Base-by-base conservation (phyloP, 1,140 invertebrate genomes). In the Cyclina sinensis region DNA sequence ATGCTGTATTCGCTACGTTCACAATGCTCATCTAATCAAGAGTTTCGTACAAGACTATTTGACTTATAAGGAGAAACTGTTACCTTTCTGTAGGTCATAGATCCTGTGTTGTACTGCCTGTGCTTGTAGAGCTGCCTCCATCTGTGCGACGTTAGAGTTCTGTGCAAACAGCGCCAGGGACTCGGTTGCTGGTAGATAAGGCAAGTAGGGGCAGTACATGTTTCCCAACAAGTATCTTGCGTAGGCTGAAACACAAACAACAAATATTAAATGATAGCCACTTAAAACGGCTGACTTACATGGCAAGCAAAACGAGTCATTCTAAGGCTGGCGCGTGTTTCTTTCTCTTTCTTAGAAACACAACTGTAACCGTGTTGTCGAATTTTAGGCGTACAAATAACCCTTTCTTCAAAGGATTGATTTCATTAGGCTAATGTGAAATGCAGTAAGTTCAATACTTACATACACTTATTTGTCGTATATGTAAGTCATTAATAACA, bases 1-100 rank as follows among this genome's bases (percentile, higher is more conserved):
- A n/a, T n/a, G n/a, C n/a, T n/a, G n/a, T n/a, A n/a, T n/a, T n/a
- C n/a, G n/a, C n/a, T n/a, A n/a, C n/a, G n/a, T n/a, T n/a, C n/a
- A n/a, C n/a, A n/a, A n/a, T n/a, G n/a, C n/a, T n/a, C n/a, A n/a
- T n/a, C n/a, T n/a, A n/a, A n/a, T n/a, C n/a, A n/a, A n/a, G n/a
- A n/a, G n/a, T n/a, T n/a, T n/a, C n/a, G n/a, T n/a, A n/a, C n/a
- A n/a, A n/a, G n/a, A n/a, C n/a, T n/a, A n/a, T n/a, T n/a, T n/a
- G n/a, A n/a, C n/a, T n/a, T n/a, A n/a, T n/a, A n/a, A 88, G 79
- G 35, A 57, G 21, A 81, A 51, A 57, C 11, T 37, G 9, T 14
- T 73, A 88, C 86, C 86, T 82, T 88, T 88, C 9, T 88, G 86
- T 37, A 88, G 65, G 79, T 88, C 86, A 35, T 88, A 88, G 3